These are phyloP conservation scores for Hormiphora californensis DNA, from an alignment of 37 sponge, comb jelly and placozoan species.

Conservation along the genomic window DNA sequence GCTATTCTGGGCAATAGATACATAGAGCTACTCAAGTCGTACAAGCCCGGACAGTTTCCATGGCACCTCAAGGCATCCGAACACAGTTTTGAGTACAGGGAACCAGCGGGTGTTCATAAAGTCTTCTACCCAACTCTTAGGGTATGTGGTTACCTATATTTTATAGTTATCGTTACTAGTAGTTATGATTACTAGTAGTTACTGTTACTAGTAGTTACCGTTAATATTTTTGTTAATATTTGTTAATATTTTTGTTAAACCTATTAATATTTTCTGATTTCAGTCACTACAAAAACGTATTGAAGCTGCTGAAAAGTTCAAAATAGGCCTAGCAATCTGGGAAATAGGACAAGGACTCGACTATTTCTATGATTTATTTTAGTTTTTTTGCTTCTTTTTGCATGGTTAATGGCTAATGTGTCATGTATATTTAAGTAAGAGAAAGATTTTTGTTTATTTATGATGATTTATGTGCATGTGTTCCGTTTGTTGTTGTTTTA, in stretches of 20 bases:
- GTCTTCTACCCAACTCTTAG: slow-evolving; percentile 77
- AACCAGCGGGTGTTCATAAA: slow-evolving; percentile 57
- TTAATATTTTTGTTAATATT: background rate
- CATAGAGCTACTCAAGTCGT: slow-evolving; percentile 69
- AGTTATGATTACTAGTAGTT: background rate
- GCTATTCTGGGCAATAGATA: slow-evolving; percentile 57
- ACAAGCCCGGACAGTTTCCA: slow-evolving; percentile 74
- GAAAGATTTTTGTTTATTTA: slow-evolving; percentile 10
- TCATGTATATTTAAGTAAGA: background rate
- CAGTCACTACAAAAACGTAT: slow-evolving; percentile 74
- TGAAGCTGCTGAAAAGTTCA: slow-evolving; percentile 77
- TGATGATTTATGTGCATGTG: too few species aligned
- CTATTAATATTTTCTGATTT: slow-evolving; percentile 2
- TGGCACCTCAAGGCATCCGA: slow-evolving; percentile 88
- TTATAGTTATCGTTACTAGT: too few species aligned
- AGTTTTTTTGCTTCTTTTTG: too few species aligned
- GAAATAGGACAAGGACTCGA: slow-evolving; percentile 99
- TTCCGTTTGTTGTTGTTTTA: too few species aligned
- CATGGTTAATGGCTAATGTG: too few species aligned
- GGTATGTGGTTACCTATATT: slow-evolving; percentile 55
- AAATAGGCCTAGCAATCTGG: slow-evolving; percentile 92
- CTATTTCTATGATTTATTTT: slow-evolving; percentile 93
- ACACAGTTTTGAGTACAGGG: slow-evolving; percentile 82
- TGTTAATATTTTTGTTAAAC: background rate
- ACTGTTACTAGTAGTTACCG: background rate